Base-by-base conservation (phyloP, 2,888 invertebrate genomes). In the Hydraecia micacea region DNA sequence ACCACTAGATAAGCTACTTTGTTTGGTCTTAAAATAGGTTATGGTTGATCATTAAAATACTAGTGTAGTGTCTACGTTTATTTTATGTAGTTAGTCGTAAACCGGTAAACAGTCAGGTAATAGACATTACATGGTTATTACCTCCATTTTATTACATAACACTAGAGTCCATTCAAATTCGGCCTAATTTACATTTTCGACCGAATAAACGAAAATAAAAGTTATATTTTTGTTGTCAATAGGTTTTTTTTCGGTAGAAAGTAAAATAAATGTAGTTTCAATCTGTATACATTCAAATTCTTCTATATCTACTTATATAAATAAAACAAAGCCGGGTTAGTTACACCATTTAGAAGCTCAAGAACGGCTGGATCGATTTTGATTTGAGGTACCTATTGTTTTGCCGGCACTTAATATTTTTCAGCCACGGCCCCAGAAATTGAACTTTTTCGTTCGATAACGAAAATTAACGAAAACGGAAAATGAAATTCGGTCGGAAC, bases 1-100 rank as follows among this genome's bases (percentile, higher is more conserved):
- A 21, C 6, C 13, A 28, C 21, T 25, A 25, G 25, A 25, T 55
- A 21, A 8, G 52, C 52, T 52, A 68, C 52, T 62, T 42, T 28
- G 46, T 69, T 36, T 36, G 8, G 18, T 21, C 52, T 46, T 69
- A 36, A 68, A 67, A 15, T 58, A 65, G 63, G 32, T 69, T 39
- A 63, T 39, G 55, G 55, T 36, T 69, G 25, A 11, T 18, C 42
- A 75, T 65, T 69, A 75, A 60, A 58, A 52, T 65, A 66, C 52
- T 36, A 60, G 25, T 49, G 13, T 36, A 60, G 25, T 49, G 9
- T 8, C 15, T 49, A 60, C 6, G 36, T 76, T 80, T 80, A 82
- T 39, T 70, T 75, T 46, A 77, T 32, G 18, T 11, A 46, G 49
- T 18, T 11, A 46, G 49, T 18, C 13, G 52, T 46, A 49, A 49